Percentiles rank a stretch among this genome's conserved stretches.
Evolutionary conservation across 2,797 vertebrate genomes (phyloP).

Genomic region (Urosaurus nigricauda): DNA sequence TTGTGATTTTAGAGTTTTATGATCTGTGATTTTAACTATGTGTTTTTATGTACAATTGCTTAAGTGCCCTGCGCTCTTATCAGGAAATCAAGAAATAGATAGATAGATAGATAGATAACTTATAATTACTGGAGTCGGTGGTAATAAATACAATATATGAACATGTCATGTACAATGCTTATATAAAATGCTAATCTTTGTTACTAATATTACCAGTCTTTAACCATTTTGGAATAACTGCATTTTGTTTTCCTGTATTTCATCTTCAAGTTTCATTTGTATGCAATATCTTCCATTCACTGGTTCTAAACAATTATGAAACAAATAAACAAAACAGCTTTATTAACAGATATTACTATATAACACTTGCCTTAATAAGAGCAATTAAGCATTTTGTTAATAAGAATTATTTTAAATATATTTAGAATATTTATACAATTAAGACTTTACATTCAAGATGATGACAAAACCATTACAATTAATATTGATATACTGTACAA

Average conservation of each 20-base stretch:
- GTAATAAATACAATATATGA: background rate
- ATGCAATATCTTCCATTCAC: background rate
- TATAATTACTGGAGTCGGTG: background rate
- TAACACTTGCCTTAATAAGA: background rate
- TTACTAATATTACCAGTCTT: background rate
- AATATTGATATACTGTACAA: slow-evolving; percentile 20
- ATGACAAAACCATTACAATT: slow-evolving; percentile 12
- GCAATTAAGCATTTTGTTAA: background rate
- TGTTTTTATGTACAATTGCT: no score
- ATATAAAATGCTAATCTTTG: background rate
- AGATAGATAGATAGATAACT: background rate
- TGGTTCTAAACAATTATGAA: background rate
- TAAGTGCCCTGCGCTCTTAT: no score
- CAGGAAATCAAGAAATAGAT: no score
- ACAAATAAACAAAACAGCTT: background rate
- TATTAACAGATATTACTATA: background rate
- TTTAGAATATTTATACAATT: background rate
- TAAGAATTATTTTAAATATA: slow-evolving; percentile 2
- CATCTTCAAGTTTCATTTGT: background rate
- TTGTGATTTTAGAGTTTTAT: no score
- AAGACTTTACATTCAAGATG: slow-evolving; percentile 22
- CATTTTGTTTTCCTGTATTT: background rate
- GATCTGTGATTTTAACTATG: no score
- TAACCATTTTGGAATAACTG: background rate
- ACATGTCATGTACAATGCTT: background rate